Base-by-base conservation (phyloP, 2,797 vertebrate species). In the Mus spretus region DNA sequence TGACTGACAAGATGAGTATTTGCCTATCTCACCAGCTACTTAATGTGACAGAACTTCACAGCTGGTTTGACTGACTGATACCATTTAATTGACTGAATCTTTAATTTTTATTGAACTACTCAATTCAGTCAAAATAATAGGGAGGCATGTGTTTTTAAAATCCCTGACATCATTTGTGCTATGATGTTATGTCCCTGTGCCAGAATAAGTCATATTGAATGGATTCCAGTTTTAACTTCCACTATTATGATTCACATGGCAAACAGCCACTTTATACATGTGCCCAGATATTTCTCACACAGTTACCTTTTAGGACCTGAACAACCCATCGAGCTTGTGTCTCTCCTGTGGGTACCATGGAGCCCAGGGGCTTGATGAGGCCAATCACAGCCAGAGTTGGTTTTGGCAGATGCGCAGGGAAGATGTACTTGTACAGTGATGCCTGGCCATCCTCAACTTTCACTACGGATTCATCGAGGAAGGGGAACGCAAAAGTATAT, bases 351-450 rank as follows among this genome's bases (percentile, higher is more conserved):
- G 99, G 98, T 94, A 98, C 97, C 65, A 99, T 84, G 17, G 98
- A 86, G 61, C 99, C 99, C 0, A 99, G 1, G 0, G 97, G 93
- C 50, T 97, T 98, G 94, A 99, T 93, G 74, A 99, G 98, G 65
- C 99, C 99, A 53, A 99, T 97, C 55, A 99, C 40, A 0, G 99
- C 99, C 96, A 99, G 97, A 0, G 99, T 99, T 15, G 99, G 98
- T 85, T 87, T 98, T 84, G 98, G 96, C 96, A 99, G 97, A 1
- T 97, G 94, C 0, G 98, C 97, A 0, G 98, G 99, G 88, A 99
- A 99, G 72, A 99, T 94, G 0, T 99, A 98, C 90, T 99, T 99
- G 98, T 99, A 99, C 53, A 99, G 98, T 13, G 96, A 98, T 0
- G 98, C 98, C 0, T 99, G 98, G 89, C 98, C 98, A 3, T 98